Base-by-base conservation (phyloP, 1,140 invertebrate genomes). In the Drosophila suzukii region DNA sequence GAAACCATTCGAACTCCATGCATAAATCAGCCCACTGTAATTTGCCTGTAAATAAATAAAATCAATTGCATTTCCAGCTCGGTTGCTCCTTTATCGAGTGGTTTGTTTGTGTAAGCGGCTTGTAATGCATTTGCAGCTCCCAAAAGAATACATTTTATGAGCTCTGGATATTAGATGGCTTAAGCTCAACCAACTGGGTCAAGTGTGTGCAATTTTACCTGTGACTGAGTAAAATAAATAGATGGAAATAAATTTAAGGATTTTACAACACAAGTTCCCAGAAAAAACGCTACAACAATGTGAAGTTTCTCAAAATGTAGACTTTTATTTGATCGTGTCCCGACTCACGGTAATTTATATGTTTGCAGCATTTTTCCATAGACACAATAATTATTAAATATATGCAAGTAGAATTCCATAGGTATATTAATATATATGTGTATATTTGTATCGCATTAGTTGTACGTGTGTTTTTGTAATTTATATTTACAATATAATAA, bases 241-340 rank as follows among this genome's bases (percentile, higher is more conserved):
- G 2, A 20, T 20, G 20, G 20, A 0, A 20, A 20, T 20, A 12
- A n/a, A 11, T 6, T n/a, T 24, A 20, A 11, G 6, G n/a, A 34
- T 6, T 8, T 43, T 10, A 34, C 32, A 1, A 34, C 32, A n/a
- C 3, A 4, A 39, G n/a, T 3, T 39, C 5, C 24, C 30, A 20
- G 6, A 27, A 11, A 38, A 32, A 67, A 43, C 24, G 3, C 2
- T 13, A n/a, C 27, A 20, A 17, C 6, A 15, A 12, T 2, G 36
- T 67, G 72, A 71, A 75, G 76, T 89, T 84, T 89, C 68, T 84
- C 85, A 84, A 89, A 90, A 81, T 78, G 85, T 89, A 89, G 82
- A 78, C 67, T 89, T 84, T 88, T 88, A 88, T 88, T 88, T 79
- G 75, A 75, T 89, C 51, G 60, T 81, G 74, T 78, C 66, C 74